A percentile compares a stretch with the other conserved stretches of the same genome.
These are phyloP conservation scores for Macaca fascicularis DNA, from an alignment of 2,113 vertebrate species.

Conservation along the genomic window T2T-MFA8v1.1 NC_088379.1:91291001-91291500, in stretches of 20 bases:
- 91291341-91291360: not conserved
- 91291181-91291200: not conserved
- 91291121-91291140: not conserved
- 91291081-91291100: slow-evolving; percentile 25
- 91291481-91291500: not conserved
- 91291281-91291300: not conserved
- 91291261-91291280: not conserved
- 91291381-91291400: not conserved
- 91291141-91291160: slow-evolving; percentile 10
- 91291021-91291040: not conserved
- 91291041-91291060: slow-evolving; percentile 6
- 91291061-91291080: slow-evolving; percentile 9
- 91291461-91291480: not conserved
- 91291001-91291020: not conserved
- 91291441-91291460: not conserved
- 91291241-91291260: not conserved
- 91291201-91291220: not conserved
- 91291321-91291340: not conserved
- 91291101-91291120: not conserved
- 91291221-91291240: not conserved
- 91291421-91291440: not conserved
- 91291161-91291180: not conserved
- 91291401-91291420: not conserved
- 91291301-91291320: not conserved
- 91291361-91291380: not conserved